phyloP scores from a whole-genome alignment of 1,140 invertebrate species.

The Bombus waltoni region DNA sequence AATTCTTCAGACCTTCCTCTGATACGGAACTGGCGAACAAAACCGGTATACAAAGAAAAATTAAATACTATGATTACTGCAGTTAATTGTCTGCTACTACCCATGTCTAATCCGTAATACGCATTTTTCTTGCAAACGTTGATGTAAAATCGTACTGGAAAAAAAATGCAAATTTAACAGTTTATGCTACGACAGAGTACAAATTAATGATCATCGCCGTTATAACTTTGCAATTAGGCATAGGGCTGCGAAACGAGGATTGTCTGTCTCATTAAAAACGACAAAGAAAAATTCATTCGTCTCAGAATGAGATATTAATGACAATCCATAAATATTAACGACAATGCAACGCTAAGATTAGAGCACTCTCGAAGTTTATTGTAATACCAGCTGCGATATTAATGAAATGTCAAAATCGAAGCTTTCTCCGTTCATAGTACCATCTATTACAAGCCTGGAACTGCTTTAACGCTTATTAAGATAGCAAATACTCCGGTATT shows the following conservation, averaged over 20 bases:
- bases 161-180: not conserved
- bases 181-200: too few species aligned
- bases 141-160: too few species aligned
- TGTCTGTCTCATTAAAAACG: not conserved
- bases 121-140: too few species aligned
- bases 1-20: not conserved
- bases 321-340: not conserved
- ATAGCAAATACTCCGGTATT: not conserved
- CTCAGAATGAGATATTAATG: not conserved
- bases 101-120: not conserved
- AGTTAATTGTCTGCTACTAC: not conserved
- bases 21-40: too few species aligned
- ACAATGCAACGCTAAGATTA: not conserved
- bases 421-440: not conserved
- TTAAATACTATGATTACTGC: too few species aligned
- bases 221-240: not conserved
- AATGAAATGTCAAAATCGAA: conserved; percentile 4
- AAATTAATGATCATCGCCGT: not conserved
- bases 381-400: not conserved
- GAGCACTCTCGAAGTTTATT: not conserved
- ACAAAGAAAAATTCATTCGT: not conserved
- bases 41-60: not conserved
- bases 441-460: too few species aligned
- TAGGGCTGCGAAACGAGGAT: not conserved
- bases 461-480: not conserved